phyloP scores from a whole-genome alignment of 2,888 invertebrate species.

The Melikaiella ostensackeni region DNA sequence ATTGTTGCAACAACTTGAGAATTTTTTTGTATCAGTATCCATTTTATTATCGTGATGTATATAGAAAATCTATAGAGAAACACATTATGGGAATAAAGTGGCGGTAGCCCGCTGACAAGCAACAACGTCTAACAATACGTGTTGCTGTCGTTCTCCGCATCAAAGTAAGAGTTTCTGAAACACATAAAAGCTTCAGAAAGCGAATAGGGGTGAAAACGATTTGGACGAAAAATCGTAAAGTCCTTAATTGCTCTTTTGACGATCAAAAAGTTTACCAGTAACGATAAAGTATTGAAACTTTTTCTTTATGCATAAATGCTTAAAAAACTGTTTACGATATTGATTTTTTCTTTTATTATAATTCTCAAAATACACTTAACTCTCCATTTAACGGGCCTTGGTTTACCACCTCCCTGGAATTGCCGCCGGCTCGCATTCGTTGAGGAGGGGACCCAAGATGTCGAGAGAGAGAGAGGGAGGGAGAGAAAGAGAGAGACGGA shows the following conservation, averaged over 20 bases:
- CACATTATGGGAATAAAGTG: conserved; percentile 35
- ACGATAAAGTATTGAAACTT: too few relatives aligned
- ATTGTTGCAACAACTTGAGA: conserved; percentile 6
- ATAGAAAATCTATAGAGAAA: conserved; percentile 31
- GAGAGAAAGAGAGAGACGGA: too few relatives aligned
- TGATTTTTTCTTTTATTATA: too few relatives aligned
- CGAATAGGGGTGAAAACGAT: conserved; percentile 25
- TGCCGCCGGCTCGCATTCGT: too few relatives aligned
- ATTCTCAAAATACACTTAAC: too few relatives aligned
- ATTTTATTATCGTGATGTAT: conserved; percentile 28
- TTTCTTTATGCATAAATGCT: too few relatives aligned
- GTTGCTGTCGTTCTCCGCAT: conserved; percentile 30
- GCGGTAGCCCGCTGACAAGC: conserved; percentile 33
- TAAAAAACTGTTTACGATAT: too few relatives aligned
- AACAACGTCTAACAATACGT: conserved; percentile 27
- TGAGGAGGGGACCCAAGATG: too few relatives aligned
- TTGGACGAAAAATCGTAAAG: conserved; percentile 26
- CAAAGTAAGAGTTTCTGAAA: conserved; percentile 25
- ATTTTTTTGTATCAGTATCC: not conserved
- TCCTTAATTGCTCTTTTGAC: not conserved
- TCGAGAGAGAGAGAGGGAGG: too few relatives aligned
- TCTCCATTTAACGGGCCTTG: too few relatives aligned
- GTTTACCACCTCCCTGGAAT: too few relatives aligned
- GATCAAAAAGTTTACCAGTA: conserved; percentile 5
- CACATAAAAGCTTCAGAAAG: conserved; percentile 38